These are phyloP conservation scores for Leuciscus waleckii DNA, from an alignment of 2,797 vertebrate species.

Conservation along the genomic window DNA sequence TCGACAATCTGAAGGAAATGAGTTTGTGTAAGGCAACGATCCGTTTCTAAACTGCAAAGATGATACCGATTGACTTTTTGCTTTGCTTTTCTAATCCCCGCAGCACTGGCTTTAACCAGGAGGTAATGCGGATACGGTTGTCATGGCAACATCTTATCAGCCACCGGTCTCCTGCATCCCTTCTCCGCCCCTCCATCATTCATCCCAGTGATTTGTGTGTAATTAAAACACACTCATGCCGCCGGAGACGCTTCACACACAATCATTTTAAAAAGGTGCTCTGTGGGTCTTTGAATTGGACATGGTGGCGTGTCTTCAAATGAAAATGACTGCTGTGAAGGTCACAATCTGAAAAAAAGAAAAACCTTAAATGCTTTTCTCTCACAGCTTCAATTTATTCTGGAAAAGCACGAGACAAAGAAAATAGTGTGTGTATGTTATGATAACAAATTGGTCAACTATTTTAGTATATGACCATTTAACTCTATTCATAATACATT, in stretches of 20 bases:
- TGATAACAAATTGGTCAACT: not conserved
- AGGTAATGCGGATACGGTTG: constrained; percentile 52
- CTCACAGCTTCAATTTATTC: constrained; percentile 7
- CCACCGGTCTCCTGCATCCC: constrained; percentile 12
- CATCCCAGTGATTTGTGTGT: constrained; percentile 56
- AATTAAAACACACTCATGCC: constrained; percentile 54
- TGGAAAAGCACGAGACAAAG: not conserved
- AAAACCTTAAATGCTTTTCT: not conserved
- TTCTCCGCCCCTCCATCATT: constrained; percentile 42
- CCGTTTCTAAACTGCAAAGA: not conserved
- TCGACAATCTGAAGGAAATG: constrained; percentile 33
- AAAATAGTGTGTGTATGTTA: not conserved
- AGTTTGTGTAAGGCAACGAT: not conserved
- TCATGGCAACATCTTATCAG: constrained; percentile 56
- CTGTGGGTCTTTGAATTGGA: constrained; percentile 9
- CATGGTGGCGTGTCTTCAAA: not conserved
- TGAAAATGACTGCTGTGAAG: constrained; percentile 5
- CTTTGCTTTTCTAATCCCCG: constrained; percentile 35
- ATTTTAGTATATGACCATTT: not conserved
- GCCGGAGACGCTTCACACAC: not conserved
- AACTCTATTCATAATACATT: not conserved
- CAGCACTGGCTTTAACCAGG: constrained; percentile 30
- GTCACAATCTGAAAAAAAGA: not conserved
- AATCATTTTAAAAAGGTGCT: constrained; percentile 20
- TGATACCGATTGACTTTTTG: constrained; percentile 20